These are phyloP conservation scores for Ataeniobius toweri DNA, from an alignment of 2,797 vertebrate species.

Conservation along the genomic window DNA sequence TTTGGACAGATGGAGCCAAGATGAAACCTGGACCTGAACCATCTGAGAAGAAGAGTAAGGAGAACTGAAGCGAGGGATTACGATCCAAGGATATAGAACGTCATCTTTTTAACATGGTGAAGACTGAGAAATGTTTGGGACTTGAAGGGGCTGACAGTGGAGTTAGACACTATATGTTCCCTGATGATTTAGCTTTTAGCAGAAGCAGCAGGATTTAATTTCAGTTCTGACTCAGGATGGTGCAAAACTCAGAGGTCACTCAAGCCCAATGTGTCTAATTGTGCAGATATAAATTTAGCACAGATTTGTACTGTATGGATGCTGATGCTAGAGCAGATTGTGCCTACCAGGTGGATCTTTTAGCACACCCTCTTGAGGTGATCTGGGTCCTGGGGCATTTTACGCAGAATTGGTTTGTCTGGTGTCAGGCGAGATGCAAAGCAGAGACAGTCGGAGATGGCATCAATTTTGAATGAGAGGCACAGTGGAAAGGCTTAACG, in stretches of 20 bases:
- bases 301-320: neutral
- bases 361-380: neutral
- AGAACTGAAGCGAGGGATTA: neutral
- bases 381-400: neutral
- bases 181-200: neutral
- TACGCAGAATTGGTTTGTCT: neutral
- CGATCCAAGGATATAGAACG: neutral
- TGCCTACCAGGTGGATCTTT: neutral
- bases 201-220: neutral
- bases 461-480: slow-evolving; percentile 1
- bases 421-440: neutral
- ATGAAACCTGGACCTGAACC: slow-evolving; percentile 17
- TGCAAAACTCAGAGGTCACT: neutral
- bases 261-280: neutral
- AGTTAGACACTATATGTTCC: neutral
- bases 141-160: neutral
- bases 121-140: neutral
- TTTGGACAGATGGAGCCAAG: slow-evolving; percentile 17
- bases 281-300: neutral
- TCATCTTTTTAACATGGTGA: slow-evolving; percentile 3
- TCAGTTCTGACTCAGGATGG: neutral
- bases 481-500: neutral
- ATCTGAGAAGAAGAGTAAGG: neutral
- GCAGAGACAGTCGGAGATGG: neutral
- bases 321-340: neutral